Conservation (phyloP, 2,888 invertebrate genomes). For the Adineta ricciae region DNA sequence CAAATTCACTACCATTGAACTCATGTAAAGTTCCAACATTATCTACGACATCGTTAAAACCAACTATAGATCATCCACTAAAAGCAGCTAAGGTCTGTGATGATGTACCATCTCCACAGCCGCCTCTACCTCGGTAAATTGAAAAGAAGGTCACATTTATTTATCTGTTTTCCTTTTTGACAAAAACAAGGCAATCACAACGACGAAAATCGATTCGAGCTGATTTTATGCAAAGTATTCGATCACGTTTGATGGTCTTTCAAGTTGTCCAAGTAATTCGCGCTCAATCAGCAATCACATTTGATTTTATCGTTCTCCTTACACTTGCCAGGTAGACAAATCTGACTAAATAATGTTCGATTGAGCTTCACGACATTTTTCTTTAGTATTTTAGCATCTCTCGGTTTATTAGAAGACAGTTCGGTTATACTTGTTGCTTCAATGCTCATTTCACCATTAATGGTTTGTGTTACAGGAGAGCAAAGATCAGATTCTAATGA, state of each 20-base stretch:
- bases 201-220: background rate
- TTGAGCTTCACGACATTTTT: slow-evolving; percentile 35
- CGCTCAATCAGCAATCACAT: slow-evolving; percentile 62
- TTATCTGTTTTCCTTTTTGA: too few relatives aligned
- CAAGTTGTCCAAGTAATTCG: slow-evolving; percentile 60
- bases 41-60: background rate
- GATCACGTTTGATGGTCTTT: slow-evolving; percentile 45
- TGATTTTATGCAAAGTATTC: slow-evolving; percentile 46
- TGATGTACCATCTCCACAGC: too few relatives aligned
- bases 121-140: background rate
- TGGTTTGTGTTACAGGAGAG: slow-evolving; percentile 53
- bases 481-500: too few relatives aligned
- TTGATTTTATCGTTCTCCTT: slow-evolving; percentile 65
- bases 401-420: slow-evolving; percentile 66
- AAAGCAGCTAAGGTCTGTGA: background rate
- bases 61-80: background rate
- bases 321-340: slow-evolving; percentile 59
- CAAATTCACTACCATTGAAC: background rate
- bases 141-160: background rate
- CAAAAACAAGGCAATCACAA: too few relatives aligned
- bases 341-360: slow-evolving; percentile 36
- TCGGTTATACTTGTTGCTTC: slow-evolving; percentile 66
- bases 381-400: slow-evolving; percentile 62
- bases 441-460: slow-evolving; percentile 69
- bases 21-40: background rate